These are phyloP conservation scores for Gymnopithys bicolor DNA, from an alignment of 2,797 vertebrate genomes.

Conservation along the genomic window DNA sequence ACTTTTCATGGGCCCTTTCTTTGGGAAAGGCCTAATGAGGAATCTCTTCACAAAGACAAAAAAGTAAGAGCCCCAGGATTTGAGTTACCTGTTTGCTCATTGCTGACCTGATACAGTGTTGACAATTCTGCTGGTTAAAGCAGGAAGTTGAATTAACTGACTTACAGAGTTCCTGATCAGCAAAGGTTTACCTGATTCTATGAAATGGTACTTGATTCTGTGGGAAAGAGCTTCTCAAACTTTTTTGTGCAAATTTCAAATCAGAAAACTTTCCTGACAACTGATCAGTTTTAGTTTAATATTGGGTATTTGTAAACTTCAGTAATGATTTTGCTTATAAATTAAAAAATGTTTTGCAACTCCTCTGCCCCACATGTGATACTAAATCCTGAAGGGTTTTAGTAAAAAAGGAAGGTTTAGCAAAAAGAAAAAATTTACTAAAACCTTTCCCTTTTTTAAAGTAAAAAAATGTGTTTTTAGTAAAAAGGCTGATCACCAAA, in stretches of 20 bases:
- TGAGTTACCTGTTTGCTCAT: neutral
- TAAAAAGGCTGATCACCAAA: neutral
- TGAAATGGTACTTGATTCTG: neutral
- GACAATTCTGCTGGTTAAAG: neutral
- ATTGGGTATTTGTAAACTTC: neutral
- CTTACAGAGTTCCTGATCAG: neutral
- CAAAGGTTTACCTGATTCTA: neutral
- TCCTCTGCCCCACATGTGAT: fast-evolving
- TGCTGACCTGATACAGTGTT: neutral
- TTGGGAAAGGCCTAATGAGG: neutral
- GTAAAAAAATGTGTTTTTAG: fast-evolving
- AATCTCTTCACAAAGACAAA: neutral
- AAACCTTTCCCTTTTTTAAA: neutral
- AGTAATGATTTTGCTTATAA: neutral
- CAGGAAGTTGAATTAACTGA: neutral
- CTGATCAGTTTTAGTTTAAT: neutral
- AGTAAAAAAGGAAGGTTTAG: neutral
- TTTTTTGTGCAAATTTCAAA: neutral
- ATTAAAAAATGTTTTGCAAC: neutral
- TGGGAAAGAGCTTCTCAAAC: neutral
- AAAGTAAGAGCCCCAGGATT: neutral
- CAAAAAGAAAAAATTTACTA: fast-evolving
- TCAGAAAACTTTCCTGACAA: neutral
- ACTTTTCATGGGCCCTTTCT: neutral
- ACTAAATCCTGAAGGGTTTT: neutral